Evolutionary conservation across 2,113 vertebrate genomes (phyloP).

Genomic region (Phyllopteryx taeniolatus): DNA sequence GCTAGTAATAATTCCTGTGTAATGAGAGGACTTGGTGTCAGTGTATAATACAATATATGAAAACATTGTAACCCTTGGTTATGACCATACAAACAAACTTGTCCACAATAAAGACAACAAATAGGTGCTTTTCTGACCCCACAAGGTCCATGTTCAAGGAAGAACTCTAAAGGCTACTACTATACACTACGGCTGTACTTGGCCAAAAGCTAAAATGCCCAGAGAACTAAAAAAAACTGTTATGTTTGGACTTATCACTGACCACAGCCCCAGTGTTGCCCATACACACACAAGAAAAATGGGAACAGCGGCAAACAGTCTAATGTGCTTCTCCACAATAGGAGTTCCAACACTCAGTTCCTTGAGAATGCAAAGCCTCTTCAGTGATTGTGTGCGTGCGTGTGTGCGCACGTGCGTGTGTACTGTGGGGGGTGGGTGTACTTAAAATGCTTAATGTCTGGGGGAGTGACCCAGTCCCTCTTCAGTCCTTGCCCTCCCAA

Average conservation of each 20-base stretch:
- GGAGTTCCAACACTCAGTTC: conserved; percentile 56
- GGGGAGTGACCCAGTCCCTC: conserved; percentile 63
- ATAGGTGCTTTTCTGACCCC: neutral
- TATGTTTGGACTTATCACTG: conserved; percentile 22
- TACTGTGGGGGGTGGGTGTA: conserved; percentile 47
- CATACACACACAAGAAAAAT: conserved; percentile 18
- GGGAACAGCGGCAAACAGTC: conserved; percentile 44
- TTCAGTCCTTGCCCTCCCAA: conserved; percentile 43
- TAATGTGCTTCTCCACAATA: conserved; percentile 55
- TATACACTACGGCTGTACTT: conserved; percentile 10
- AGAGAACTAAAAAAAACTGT: conserved; percentile 22
- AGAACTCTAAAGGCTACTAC: neutral
- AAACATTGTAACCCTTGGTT: neutral
- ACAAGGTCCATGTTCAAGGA: too few relatives aligned
- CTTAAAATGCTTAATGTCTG: conserved; percentile 54
- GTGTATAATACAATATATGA: neutral
- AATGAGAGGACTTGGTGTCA: neutral
- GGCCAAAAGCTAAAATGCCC: conserved; percentile 20
- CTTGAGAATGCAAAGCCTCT: conserved; percentile 81
- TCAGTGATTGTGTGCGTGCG: conserved; percentile 8
- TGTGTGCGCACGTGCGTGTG: neutral
- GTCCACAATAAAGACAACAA: neutral
- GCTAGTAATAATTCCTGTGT: neutral
- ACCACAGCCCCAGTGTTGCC: conserved; percentile 15
- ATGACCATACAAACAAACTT: neutral